phyloP scores from a whole-genome alignment of 2,113 vertebrate genomes.

The Chloropsis cyanopogon region DNA sequence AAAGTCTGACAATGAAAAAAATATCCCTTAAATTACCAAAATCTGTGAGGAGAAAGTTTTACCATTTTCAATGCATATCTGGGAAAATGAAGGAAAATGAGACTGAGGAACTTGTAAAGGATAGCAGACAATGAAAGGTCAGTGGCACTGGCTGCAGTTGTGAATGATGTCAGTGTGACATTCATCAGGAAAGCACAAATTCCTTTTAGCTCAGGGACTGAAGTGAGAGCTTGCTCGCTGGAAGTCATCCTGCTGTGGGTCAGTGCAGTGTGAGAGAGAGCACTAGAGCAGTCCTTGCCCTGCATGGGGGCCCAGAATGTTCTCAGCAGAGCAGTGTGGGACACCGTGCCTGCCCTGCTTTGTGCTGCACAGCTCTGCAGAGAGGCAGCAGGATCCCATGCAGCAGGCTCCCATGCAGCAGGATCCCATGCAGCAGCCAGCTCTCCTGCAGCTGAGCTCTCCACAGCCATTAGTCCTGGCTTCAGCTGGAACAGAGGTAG shows the following conservation, averaged over 20 bases:
- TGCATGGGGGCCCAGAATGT: rapidly evolving
- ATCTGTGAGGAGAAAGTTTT: neutral
- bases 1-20: neutral
- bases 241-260: neutral
- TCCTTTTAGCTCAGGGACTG: neutral
- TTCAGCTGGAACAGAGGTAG: neutral
- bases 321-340: rapidly evolving
- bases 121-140: neutral
- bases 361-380: neutral
- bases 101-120: neutral
- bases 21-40: neutral
- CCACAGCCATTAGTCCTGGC: neutral
- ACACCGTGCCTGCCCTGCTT: rapidly evolving
- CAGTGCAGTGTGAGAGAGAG: neutral
- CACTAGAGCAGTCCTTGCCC: neutral
- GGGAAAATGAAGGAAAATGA: neutral
- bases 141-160: neutral
- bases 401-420: too few relatives aligned
- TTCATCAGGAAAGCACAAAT: neutral
- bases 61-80: neutral
- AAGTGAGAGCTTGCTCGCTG: neutral
- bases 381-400: neutral
- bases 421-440: neutral
- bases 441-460: neutral
- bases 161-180: neutral